phyloP scores from a whole-genome alignment of 2,113 vertebrate genomes.

The Entosphenus tridentatus region DNA sequence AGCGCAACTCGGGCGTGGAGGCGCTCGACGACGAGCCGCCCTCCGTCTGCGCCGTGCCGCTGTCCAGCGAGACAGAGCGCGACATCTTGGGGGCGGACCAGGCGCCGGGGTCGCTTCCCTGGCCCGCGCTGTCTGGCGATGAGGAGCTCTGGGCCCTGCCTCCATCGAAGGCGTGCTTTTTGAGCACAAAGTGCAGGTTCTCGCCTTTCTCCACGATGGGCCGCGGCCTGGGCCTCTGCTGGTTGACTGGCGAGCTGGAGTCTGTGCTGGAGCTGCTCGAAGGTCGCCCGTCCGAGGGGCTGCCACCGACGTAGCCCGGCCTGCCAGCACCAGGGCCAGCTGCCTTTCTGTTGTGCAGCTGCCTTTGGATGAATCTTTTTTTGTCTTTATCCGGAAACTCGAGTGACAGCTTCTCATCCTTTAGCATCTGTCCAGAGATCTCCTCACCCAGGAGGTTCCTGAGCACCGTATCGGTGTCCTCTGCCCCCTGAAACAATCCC shows the following conservation, averaged over 20 bases:
- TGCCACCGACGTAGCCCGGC: conserved; percentile 20
- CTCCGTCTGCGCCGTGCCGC: conserved; percentile 16
- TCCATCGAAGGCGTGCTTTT: conserved; percentile 31
- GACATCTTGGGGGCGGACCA: conserved; percentile 49
- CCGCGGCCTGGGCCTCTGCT: conserved; percentile 47
- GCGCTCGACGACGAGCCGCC: conserved; percentile 21
- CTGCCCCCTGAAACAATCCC: conserved; percentile 26
- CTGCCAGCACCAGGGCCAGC: conserved; percentile 57
- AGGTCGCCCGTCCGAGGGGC: conserved; percentile 70
- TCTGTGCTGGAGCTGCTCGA: conserved; percentile 74
- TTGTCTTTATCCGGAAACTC: conserved; percentile 35
- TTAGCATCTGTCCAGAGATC: conserved; percentile 28
- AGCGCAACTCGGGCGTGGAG: conserved; percentile 16
- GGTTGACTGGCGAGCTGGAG: conserved; percentile 44
- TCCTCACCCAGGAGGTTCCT: conserved; percentile 64
- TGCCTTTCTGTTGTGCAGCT: conserved; percentile 33
- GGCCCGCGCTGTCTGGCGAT: conserved; percentile 35
- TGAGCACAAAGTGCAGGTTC: conserved; percentile 36
- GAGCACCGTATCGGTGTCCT: conserved; percentile 49
- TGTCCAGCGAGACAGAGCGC: conserved; percentile 26
- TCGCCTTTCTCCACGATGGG: conserved; percentile 48
- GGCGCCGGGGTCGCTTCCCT: conserved; percentile 51
- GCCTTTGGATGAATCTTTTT: conserved; percentile 14
- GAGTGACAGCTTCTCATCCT: conserved; percentile 36
- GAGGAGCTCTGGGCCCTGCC: conserved; percentile 43